Evolutionary conservation across 2,113 vertebrate species (phyloP).

Genomic region (Promerops cafer): DNA sequence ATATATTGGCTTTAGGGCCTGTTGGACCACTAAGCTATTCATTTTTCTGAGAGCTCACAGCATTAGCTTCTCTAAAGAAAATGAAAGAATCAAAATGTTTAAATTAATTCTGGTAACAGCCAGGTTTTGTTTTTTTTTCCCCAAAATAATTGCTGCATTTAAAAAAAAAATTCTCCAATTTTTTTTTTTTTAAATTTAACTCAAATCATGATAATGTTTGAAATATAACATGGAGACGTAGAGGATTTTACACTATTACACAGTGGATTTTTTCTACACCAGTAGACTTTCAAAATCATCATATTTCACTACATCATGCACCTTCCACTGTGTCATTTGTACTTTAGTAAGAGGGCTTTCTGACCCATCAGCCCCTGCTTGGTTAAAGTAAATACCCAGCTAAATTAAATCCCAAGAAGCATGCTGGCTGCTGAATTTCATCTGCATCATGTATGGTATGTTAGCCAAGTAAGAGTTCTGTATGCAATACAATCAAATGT

Average conservation of each 20-base stretch:
- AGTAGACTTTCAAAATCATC: not conserved
- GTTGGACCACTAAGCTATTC: not conserved
- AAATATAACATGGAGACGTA: not conserved
- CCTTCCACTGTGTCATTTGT: not conserved
- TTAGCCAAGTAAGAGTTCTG: not conserved
- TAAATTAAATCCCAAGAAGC: not conserved
- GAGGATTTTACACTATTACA: not conserved
- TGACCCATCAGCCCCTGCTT: not conserved
- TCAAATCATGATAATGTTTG: not conserved
- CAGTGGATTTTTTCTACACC: not conserved
- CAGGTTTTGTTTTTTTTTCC: not conserved
- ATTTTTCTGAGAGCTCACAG: not conserved
- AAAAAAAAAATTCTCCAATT: not conserved
- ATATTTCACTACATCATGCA: not conserved
- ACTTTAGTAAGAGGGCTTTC: not conserved
- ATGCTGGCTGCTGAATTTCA: not conserved
- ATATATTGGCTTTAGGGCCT: not conserved
- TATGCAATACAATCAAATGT: not conserved
- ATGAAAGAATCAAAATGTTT: not conserved
- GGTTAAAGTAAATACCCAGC: not conserved
- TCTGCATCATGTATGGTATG: not conserved
- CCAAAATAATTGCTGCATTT: not conserved
- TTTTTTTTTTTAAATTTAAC: not conserved
- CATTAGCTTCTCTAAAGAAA: not conserved
- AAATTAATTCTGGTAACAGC: not conserved